Base-by-base conservation (phyloP, 2,113 vertebrate genomes). In the Circaetus gallicus region DNA sequence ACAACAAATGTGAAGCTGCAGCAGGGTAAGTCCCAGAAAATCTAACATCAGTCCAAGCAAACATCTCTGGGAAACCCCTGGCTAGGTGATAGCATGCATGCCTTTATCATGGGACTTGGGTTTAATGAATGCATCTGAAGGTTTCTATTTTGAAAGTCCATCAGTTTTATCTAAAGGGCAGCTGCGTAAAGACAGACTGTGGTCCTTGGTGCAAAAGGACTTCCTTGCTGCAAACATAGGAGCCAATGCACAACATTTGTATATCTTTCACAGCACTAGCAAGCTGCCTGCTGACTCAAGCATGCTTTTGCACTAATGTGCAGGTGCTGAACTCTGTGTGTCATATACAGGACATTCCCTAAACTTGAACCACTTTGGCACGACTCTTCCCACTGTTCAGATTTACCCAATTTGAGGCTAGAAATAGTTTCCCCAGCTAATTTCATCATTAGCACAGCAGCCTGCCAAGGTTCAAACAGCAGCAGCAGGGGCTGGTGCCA, bases 1-100 rank as follows among this genome's bases (percentile, higher is more conserved):
- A 16, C 43, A n/a, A 11, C 11, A 55, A 13, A 38, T 0, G 15
- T 0, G 13, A 78, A 90, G 3, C 21, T 3, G 1, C 29, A 36
- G 22, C 42, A 70, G 31, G 3, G 7, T 16, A 38, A 55, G n/a
- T 34, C 38, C 42, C 42, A 34, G 52, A 63, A 53, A 53, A 58
- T 4, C 11, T 2, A 63, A 6, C 22, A 55, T 36, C 2, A 2
- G 29, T 19, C 73, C 42, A 83, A 94, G 49, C 38, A 90, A 67
- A 62, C 20, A 11, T 7, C 45, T 58, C 49, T 15, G 38, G 31
- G 36, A 90, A 78, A 4, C 6, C 24, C 47, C 43, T 66, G n/a
- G 10, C 31, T 26, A 21, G 16, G 18, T 61, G 62, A 34, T 3
- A 69, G 67, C 50, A 71, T 5, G 4, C 10, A 22, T 1, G 0